Evolutionary conservation across 2,113 vertebrate genomes (phyloP).

Genomic region (Potamarius usumacintae): DNA sequence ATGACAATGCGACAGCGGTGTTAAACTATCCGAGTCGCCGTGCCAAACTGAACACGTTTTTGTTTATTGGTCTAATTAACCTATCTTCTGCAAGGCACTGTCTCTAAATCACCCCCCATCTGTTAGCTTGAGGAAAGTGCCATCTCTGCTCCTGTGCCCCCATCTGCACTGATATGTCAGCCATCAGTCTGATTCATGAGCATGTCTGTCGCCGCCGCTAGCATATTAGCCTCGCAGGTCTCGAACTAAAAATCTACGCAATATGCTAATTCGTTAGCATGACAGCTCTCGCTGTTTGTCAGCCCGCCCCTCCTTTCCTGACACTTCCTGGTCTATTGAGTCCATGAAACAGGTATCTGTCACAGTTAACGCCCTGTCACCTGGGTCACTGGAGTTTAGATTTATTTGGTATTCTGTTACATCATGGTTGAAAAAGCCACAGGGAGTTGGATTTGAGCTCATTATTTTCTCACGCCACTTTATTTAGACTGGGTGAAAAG

Average conservation of each 20-base stretch:
- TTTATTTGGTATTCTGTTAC: neutral
- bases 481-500: conserved; percentile 21
- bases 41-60: conserved; percentile 67
- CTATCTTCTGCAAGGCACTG: conserved; percentile 63
- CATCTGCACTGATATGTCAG: conserved; percentile 62
- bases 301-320: neutral
- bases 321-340: conserved; percentile 28
- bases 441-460: neutral
- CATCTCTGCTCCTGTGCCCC: conserved; percentile 61
- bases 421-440: neutral
- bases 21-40: conserved; percentile 53
- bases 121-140: conserved; percentile 63
- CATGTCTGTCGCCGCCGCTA: conserved; percentile 53
- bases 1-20: conserved; percentile 45
- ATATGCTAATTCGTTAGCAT: conserved; percentile 50
- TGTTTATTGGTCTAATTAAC: conserved; percentile 74
- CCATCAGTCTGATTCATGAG: conserved; percentile 70
- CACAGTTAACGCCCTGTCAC: conserved; percentile 21
- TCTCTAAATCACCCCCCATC: conserved; percentile 72
- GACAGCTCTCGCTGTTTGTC: conserved; percentile 29
- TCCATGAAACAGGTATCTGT: conserved; percentile 10
- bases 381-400: neutral
- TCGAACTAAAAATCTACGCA: conserved; percentile 50
- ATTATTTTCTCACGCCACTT: neutral
- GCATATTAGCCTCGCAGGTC: conserved; percentile 51